Conservation (phyloP, 1,140 invertebrate genomes). For the Sogatella furcifera region DNA sequence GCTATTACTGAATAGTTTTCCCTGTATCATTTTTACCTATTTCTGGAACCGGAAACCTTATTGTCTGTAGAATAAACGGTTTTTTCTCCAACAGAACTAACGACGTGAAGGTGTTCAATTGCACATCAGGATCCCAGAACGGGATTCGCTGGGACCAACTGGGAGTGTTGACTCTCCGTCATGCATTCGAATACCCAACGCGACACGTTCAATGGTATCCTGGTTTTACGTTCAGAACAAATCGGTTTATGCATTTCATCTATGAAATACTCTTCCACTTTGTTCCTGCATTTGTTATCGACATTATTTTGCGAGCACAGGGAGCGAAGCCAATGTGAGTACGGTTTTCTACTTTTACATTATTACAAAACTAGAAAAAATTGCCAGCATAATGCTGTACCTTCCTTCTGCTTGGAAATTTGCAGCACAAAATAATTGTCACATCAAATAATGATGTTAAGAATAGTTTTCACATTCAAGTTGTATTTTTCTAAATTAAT, state of each 20-base stretch:
- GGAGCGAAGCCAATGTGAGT: conserved; percentile 71
- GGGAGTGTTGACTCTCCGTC: conserved; percentile 50
- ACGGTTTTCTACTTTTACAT: not conserved
- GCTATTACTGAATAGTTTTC: too few relatives aligned
- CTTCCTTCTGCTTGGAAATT: too few relatives aligned
- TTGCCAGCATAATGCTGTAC: too few relatives aligned
- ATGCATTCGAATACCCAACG: conserved; percentile 60
- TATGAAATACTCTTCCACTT: conserved; percentile 60
- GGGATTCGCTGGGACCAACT: conserved; percentile 76
- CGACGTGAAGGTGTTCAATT: conserved; percentile 71
- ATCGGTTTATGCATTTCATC: conserved; percentile 55
- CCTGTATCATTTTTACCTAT: too few relatives aligned
- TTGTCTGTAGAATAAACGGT: too few relatives aligned
- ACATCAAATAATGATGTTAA: too few relatives aligned
- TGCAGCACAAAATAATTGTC: too few relatives aligned
- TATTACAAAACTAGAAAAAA: too few relatives aligned
- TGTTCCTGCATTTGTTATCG: conserved; percentile 67
- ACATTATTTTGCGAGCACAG: conserved; percentile 52
- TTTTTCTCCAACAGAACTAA: conserved; percentile 14
- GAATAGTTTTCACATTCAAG: too few relatives aligned
- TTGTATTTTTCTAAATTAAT: too few relatives aligned
- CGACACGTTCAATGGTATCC: conserved; percentile 83
- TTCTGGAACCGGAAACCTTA: too few relatives aligned
- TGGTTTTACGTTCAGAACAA: conserved; percentile 64
- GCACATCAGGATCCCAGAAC: conserved; percentile 75